phyloP scores from a whole-genome alignment of 2,888 invertebrate genomes.

The Anthrax anthrax region DNA sequence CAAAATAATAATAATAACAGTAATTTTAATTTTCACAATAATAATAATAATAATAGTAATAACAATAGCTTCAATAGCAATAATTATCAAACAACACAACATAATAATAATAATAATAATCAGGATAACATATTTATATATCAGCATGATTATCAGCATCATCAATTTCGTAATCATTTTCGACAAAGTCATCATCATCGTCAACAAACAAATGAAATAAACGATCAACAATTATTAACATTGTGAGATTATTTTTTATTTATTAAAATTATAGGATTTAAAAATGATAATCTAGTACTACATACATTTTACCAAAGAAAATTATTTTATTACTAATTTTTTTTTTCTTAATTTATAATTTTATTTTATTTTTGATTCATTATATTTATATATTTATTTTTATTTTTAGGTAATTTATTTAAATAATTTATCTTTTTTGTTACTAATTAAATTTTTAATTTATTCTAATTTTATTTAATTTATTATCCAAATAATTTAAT shows the following conservation, averaged over 20 bases:
- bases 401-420: too few species aligned
- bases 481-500: too few species aligned
- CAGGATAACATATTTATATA: neutral
- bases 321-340: neutral
- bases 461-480: too few species aligned
- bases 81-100: too few species aligned
- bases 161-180: neutral
- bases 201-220: conserved; percentile 1
- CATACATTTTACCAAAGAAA: neutral
- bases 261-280: neutral
- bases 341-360: neutral
- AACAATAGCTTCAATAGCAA: too few species aligned
- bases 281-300: too few species aligned
- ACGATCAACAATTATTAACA: conserved; percentile 6
- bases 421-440: too few species aligned
- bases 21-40: neutral
- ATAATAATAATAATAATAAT: neutral
- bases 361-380: neutral
- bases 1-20: neutral
- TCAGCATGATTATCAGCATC: neutral
- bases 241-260: conserved; percentile 3
- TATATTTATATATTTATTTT: neutral
- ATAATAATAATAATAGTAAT: neutral
- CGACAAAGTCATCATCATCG: neutral
- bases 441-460: too few species aligned